Conservation (phyloP, 2,888 invertebrate genomes). For the Tiphia femorata region DNA sequence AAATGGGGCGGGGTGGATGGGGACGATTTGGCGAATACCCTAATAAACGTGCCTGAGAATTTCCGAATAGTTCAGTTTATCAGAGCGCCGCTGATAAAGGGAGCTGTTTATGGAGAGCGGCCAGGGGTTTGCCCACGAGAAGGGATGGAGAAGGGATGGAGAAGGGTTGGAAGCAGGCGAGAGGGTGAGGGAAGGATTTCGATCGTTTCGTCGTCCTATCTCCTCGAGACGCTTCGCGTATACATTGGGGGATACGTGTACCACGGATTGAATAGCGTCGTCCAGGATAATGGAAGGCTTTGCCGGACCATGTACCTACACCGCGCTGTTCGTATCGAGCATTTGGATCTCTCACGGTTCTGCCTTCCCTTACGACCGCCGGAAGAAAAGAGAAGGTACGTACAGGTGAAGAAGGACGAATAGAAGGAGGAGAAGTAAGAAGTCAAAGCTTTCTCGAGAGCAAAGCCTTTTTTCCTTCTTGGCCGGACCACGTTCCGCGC, state of each 20-base stretch:
- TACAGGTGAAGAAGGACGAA: conserved; percentile 15
- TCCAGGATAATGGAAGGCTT: conserved; percentile 47
- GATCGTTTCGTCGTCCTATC: conserved; percentile 37
- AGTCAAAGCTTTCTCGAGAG: neutral
- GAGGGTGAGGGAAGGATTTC: conserved; percentile 20
- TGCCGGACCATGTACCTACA: conserved; percentile 43
- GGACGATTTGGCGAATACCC: neutral
- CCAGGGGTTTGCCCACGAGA: neutral
- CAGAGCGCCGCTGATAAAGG: conserved; percentile 33
- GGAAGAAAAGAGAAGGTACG: too few relatives aligned
- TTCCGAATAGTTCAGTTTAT: conserved; percentile 27
- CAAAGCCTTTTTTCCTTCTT: conserved; percentile 1
- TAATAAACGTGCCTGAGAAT: neutral
- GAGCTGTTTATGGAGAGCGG: conserved; percentile 37
- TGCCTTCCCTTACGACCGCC: conserved; percentile 19
- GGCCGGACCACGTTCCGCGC: too few relatives aligned
- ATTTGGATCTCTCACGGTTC: conserved; percentile 40
- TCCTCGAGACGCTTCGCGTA: conserved; percentile 36
- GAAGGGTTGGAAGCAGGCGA: too few relatives aligned
- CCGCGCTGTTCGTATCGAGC: conserved; percentile 34
- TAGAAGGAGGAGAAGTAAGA: neutral
- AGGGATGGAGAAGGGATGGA: neutral
- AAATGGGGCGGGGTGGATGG: too few relatives aligned
- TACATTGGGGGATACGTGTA: conserved; percentile 43
- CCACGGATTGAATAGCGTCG: conserved; percentile 45